Evolutionary conservation across 2,797 vertebrate species (phyloP), one percentile per base, ranked within the genome.

Genomic region (Rhabdomys pumilio): DNA sequence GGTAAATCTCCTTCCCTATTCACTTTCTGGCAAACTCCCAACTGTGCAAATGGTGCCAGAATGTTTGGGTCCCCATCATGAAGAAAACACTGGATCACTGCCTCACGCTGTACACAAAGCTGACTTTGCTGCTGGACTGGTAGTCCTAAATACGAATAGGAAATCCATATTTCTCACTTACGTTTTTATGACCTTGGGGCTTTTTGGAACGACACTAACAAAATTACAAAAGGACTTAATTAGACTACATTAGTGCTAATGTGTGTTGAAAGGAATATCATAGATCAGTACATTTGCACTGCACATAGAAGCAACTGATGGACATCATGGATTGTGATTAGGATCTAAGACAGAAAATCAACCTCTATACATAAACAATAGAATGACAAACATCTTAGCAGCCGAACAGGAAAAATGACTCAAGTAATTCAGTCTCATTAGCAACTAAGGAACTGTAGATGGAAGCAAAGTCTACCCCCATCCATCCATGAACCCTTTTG

Each of bases 281-380:
- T 72, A 26, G 11, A 17, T 55, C 3, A 84, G 41, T 77, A 29
- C 59, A 73, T 90, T 94, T 96, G 55, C 20, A 82, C 65, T 95
- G 29, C 47, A 19, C 55, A 1, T 92, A 90, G n/a, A 93, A 95
- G 91, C 10, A 76, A 65, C 7, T 19, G 17, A 50, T 89, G 8
- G 89, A 24, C 57, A 53, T 80, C 31, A 0, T 12, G 67, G 80
- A 89, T 65, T 73, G 57, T 69, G 94, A 81, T 81, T 90, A 79
- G 41, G 61, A 81, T 94, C 41, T 31, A 65, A 82, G 91, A 73
- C 73, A 65, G 47, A 24, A 80, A 89, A 59, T 72, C 81, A 69
- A 47, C 88, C 44, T 93, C n/a, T 88, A 47, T n/a, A 22, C 93
- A 61, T 77, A 85, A 92, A 90, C 69, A 90, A 90, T 57, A 90